These are phyloP conservation scores for Drosophila punjabiensis DNA, from an alignment of 1,140 invertebrate species.

Conservation along the genomic window DNA sequence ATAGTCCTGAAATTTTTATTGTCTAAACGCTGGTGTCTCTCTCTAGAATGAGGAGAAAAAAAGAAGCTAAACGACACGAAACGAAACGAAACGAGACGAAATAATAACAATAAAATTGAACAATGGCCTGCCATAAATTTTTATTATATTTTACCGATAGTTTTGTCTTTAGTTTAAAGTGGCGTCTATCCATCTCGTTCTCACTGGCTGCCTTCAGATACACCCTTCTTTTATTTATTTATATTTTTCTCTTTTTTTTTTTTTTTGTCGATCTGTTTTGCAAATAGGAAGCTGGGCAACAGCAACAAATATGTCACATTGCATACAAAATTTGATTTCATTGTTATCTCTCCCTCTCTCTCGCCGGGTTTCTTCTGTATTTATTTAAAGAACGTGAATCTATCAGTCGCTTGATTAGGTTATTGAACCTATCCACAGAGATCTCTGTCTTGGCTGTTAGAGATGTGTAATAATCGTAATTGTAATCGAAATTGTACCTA, in stretches of 20 bases:
- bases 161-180: conserved; percentile 53
- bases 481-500: background rate
- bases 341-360: conserved; percentile 26
- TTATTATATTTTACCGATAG: conserved; percentile 79
- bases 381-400: conserved; percentile 35
- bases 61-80: background rate
- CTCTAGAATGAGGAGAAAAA: conserved; percentile 20
- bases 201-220: background rate
- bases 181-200: conserved; percentile 47
- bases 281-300: conserved; percentile 35
- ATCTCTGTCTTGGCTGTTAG: too few relatives aligned
- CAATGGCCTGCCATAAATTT: conserved; percentile 71
- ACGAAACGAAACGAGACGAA: conserved; percentile 31
- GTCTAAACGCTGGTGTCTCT: conserved; percentile 30
- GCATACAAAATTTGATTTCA: conserved; percentile 61
- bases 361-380: conserved; percentile 27
- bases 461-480: background rate
- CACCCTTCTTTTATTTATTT: conserved; percentile 1
- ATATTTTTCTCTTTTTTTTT: conserved; percentile 1
- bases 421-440: conserved; percentile 32
- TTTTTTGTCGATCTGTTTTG: conserved; percentile 38
- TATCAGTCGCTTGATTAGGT: conserved; percentile 44
- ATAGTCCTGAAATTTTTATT: conserved; percentile 70
- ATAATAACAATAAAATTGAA: conserved; percentile 78
- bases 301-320: conserved; percentile 49